Base-by-base conservation (phyloP, 2,888 invertebrate species). In the Cryptocephalus primarius region DNA sequence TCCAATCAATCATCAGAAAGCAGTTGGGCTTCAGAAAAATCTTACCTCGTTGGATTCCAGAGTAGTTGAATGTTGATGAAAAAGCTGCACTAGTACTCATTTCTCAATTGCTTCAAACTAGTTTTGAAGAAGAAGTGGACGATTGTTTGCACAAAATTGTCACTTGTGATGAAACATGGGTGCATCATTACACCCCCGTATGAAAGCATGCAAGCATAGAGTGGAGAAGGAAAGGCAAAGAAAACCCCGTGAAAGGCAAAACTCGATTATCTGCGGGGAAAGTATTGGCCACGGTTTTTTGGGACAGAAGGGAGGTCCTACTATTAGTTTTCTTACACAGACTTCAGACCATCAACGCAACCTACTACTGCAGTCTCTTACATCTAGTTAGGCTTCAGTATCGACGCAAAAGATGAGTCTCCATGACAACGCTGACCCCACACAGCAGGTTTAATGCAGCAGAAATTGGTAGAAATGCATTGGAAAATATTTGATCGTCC, bases 21-120 rank as follows among this genome's bases (percentile, higher is more conserved):
- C 14, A 48, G 10, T 34, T 48, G 4, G 42, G 42, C 9, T 48
- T 33, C 39, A 42, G 40, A 32, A 48, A 48, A 46, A 14, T 48
- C 33, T 46, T 32, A 3, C 36, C 48, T 33, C 32, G 45, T 12
- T 48, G 45, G 48, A 45, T 45, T 39, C 45, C 39, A 39, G 12
- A 34, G 13, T 36, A 39, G 11, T 12, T 43, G 32, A 22, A 13
- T 39, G 22, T 11, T 11, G 31, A 2, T 6, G 3, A 6, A 22
- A 22, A 22, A 22, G 3, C 22, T 22, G 22, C 6, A 22, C 22
- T 2, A 22, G 22, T 22, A 4, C 3, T 2, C 22, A 22, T 22
- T 22, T 22, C 22, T 22, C 22, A 22, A 22, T 22, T 22, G 6
- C 6, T 22, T 4, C 6, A 22, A 22, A 22, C 22, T 22, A 2